Percentiles rank a stretch among this genome's conserved stretches.
phyloP scores from a whole-genome alignment of 2,113 vertebrate species.

The Vulpes vulpes region DNA sequence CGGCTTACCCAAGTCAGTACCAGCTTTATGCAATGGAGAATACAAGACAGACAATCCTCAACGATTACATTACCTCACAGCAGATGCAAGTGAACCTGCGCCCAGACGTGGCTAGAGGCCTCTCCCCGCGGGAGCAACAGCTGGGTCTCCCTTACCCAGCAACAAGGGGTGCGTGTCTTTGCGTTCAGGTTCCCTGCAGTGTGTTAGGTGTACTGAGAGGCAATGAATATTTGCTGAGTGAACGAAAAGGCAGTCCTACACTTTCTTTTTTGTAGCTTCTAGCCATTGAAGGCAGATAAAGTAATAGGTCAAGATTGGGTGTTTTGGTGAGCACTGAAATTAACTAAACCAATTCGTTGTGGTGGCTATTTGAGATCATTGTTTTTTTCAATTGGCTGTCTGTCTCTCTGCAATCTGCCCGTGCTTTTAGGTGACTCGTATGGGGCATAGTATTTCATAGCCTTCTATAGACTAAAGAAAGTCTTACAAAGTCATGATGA shows the following conservation, averaged over 20 bases:
- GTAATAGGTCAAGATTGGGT: background rate
- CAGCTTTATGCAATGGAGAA: slow-evolving; percentile 99
- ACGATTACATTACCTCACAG: slow-evolving; percentile 99
- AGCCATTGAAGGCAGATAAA: background rate
- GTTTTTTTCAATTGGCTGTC: background rate
- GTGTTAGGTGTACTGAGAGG: background rate
- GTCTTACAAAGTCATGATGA: background rate
- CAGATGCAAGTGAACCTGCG: slow-evolving; percentile 98
- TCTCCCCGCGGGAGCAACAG: slow-evolving; percentile 96
- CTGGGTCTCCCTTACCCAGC: slow-evolving; percentile 93
- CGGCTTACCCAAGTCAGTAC: slow-evolving; percentile 97
- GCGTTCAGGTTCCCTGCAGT: slow-evolving; percentile 27
- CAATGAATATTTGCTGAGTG: background rate
- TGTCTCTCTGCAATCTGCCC: background rate
- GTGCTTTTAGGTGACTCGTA: background rate
- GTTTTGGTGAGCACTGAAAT: background rate
- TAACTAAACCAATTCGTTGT: background rate
- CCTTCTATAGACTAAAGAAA: background rate
- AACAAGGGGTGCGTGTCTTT: slow-evolving; percentile 92
- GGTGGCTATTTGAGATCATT: background rate
- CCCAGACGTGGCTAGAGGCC: slow-evolving; percentile 93
- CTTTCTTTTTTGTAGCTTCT: background rate
- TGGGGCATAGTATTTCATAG: background rate
- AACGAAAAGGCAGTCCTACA: background rate
- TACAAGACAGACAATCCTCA: slow-evolving; percentile 98